Conservation (phyloP, 2,797 vertebrate species). For the Podarcis lilfordi region DNA sequence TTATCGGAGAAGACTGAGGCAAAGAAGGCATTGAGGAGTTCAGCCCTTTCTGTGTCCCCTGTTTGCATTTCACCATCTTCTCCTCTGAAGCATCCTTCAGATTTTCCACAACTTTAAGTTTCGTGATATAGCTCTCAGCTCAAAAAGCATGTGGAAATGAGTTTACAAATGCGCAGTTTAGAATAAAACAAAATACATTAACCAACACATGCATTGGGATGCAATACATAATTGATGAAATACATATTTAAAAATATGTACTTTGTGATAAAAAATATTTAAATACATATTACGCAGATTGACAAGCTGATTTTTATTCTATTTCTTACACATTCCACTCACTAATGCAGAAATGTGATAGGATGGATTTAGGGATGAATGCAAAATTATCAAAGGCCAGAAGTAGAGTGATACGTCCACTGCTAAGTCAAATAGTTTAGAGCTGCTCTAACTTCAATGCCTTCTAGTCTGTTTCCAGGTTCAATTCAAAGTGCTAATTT, state of each 20-base stretch:
- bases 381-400: too few relatives aligned
- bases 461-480: too few relatives aligned
- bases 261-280: neutral
- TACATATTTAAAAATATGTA: neutral
- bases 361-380: neutral
- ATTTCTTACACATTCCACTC: neutral
- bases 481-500: too few relatives aligned
- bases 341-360: neutral
- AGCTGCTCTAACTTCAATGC: too few relatives aligned
- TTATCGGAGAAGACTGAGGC: too few relatives aligned
- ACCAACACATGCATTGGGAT: too few relatives aligned
- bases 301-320: neutral
- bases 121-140: neutral
- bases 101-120: neutral
- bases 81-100: neutral
- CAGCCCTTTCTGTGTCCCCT: too few relatives aligned
- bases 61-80: too few relatives aligned
- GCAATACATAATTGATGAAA: too few relatives aligned
- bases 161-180: neutral
- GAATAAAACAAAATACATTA: neutral
- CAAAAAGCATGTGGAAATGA: neutral
- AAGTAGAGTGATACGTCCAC: too few relatives aligned
- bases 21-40: too few relatives aligned
- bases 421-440: too few relatives aligned
- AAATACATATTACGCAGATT: neutral